A percentile compares a stretch with the other conserved stretches of the same genome.
Conservation (phyloP, 2,113 vertebrate species). For the Zosterops japonicus region DNA sequence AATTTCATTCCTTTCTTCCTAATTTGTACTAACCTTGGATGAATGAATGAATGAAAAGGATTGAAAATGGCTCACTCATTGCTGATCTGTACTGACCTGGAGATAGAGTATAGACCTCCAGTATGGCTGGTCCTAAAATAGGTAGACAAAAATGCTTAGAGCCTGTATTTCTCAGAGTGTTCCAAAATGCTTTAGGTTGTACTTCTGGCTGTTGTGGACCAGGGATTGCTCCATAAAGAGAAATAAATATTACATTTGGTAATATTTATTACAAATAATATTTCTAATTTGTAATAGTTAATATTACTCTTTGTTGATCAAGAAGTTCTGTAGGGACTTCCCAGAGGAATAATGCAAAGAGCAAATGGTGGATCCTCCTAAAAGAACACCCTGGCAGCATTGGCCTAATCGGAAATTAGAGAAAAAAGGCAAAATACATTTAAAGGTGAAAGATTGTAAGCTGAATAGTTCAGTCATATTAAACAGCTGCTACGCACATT, state of each 20-base stretch:
- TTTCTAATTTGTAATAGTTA: background rate
- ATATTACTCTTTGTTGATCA: background rate
- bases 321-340: background rate
- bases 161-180: background rate
- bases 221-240: background rate
- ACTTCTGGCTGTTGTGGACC: background rate
- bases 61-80: background rate
- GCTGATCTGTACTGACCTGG: background rate
- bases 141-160: fast-evolving
- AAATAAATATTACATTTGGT: background rate
- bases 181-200: background rate
- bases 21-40: background rate
- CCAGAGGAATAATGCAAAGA: background rate
- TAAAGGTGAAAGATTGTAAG: background rate
- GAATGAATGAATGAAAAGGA: background rate
- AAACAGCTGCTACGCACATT: background rate
- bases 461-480: background rate
- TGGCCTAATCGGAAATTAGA: background rate
- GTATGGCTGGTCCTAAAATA: background rate
- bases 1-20: background rate
- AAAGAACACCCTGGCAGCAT: background rate
- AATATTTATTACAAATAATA: background rate
- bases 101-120: background rate
- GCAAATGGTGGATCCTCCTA: background rate
- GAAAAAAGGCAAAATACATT: background rate